These are phyloP conservation scores for Bembecia ichneumoniformis DNA, from an alignment of 2,888 invertebrate genomes.

Conservation along the genomic window DNA sequence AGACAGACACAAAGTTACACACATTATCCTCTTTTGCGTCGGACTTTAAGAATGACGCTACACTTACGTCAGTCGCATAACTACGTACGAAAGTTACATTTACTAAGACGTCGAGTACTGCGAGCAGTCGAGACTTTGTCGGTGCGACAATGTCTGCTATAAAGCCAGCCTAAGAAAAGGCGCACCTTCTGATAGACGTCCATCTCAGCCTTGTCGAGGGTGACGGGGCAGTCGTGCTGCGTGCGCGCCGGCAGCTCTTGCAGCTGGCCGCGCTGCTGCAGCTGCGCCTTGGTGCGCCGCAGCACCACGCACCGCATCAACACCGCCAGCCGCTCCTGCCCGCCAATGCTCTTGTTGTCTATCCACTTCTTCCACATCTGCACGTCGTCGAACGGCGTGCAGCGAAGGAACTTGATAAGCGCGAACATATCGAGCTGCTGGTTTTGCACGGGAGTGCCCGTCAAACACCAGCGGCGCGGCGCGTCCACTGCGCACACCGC, in stretches of 20 bases:
- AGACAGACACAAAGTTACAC: no score
- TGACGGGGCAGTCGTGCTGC: constrained; percentile 71
- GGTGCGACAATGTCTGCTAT: constrained; percentile 5
- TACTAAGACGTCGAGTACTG: neutral
- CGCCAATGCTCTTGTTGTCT: constrained; percentile 84
- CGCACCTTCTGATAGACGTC: constrained; percentile 82
- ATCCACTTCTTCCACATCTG: constrained; percentile 95
- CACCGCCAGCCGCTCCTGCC: constrained; percentile 85
- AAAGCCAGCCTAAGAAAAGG: neutral
- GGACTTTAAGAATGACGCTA: no score
- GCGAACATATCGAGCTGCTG: constrained; percentile 88
- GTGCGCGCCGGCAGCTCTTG: constrained; percentile 74
- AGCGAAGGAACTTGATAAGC: constrained; percentile 85
- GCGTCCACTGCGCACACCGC: constrained; percentile 78
- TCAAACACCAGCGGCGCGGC: constrained; percentile 78
- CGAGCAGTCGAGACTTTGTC: constrained; percentile 21
- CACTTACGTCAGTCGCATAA: no score
- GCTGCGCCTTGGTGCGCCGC: constrained; percentile 88
- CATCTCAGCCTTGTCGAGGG: constrained; percentile 78
- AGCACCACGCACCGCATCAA: constrained; percentile 89
- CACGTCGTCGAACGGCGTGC: constrained; percentile 91
- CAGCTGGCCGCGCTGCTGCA: constrained; percentile 76
- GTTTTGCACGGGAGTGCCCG: constrained; percentile 97
- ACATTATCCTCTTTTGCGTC: no score
- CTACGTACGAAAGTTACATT: neutral